Base-by-base conservation (phyloP, 2,888 invertebrate genomes). In the Sarcophaga caerulescens region DNA sequence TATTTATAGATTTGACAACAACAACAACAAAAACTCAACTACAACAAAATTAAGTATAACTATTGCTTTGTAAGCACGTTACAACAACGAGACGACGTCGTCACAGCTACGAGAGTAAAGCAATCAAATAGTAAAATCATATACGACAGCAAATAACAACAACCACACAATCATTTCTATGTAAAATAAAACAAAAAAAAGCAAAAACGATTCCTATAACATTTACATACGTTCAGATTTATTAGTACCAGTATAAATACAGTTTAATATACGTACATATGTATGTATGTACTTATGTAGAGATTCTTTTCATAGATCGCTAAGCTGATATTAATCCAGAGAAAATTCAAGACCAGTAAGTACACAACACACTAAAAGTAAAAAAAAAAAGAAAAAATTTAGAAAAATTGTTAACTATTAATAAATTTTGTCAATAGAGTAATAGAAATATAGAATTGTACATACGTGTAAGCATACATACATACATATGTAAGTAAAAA, bases 1-100 rank as follows among this genome's bases (percentile, higher is more conserved):
- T 82, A 82, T 82, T 82, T 73, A 71, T 82, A 77, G 77, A 82
- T 71, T 77, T 65, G 81, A 79, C 75, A 79, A 76, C 76, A 83
- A 77, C 83, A 65, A 77, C 44, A 75, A 52, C 23, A 52, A 19
- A 23, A 68, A 25, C 35, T 35, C 57, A 70, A 25, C 70, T 25
- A 35, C 23, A 19, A 25, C 6, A 74, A 75, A 62, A 62, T 23
- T 1, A 35, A 60, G 23, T 68, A 60, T 47, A 80, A 66, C 25
- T 69, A 68, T 69, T n/a, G 68, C 74, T 75, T 68, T 75, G 68
- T 75, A 75, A 75, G 75, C 63, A 63, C 75, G 69, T 81, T 66
- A 52, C 52, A 52, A 52, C 52, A 52, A 52, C 52, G 4, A 52
- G 52, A 52, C 52, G 52, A 52, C 14, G 17, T 17, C 12, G 52